Base-by-base conservation (phyloP, 2,888 invertebrate genomes). In the Agonopterix arenella region DNA sequence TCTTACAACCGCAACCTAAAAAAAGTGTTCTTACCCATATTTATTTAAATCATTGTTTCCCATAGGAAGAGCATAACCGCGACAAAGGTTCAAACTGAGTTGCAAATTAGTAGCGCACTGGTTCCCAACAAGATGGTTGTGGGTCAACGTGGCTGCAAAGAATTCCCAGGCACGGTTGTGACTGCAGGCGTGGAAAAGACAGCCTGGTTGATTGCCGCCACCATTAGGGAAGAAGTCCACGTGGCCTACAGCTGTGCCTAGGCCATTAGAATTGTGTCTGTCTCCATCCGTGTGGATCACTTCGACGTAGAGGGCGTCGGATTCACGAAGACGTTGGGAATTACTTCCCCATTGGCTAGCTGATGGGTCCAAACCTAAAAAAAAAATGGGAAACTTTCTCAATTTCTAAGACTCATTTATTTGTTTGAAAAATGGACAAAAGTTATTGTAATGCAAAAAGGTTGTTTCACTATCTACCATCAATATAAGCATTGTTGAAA, bases 201-300 rank as follows among this genome's bases (percentile, higher is more conserved):
- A 85, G 0, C 84, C 86, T 0, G 85, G 86, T 56, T 88, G 97
- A 64, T 92, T 91, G 46, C 91, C 90, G 0, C 97, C 97, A 0
- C 96, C 96, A 64, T 97, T 97, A 0, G 95, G 95, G 76, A 93
- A 97, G 80, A 96, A 97, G 80, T 97, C 97, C 0, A 95, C 92
- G 70, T 96, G 93, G 0, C 96, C 97, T 42, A 95, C 90, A 0
- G 93, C 91, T 60, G 93, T 93, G 13, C 92, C 91, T 57, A 96
- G 92, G 1, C 97, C 97, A 45, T 76, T 68, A 1, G 65, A 46
- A 0, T 60, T 36, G 4, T 65, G 8, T 3, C 78, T 76, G 18
- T 52, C 53, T 1, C 69, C 71, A 43, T 82, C 82, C 0, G 84
- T 83, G 50, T 84, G 83, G 11, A 84, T 77, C 0, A 81, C 74